phyloP scores from a whole-genome alignment of 2,888 invertebrate species.

The Torymus aiolomorphi region DNA sequence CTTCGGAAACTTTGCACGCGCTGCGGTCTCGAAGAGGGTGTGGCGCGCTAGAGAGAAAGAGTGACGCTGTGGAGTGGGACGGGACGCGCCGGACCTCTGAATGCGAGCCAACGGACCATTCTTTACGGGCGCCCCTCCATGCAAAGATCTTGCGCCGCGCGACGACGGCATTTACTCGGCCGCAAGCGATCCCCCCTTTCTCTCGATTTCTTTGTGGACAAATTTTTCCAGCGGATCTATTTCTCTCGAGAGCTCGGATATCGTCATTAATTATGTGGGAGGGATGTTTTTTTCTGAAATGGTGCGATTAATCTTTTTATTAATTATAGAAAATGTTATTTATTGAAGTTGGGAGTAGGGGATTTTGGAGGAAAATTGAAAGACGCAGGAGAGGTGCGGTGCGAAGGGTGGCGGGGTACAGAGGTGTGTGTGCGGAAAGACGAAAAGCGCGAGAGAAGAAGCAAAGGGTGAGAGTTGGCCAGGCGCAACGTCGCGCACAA shows the following conservation, averaged over 20 bases:
- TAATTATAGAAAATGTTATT: no score
- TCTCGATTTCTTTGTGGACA: constrained; percentile 2
- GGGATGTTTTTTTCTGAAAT: no score
- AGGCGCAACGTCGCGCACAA: constrained; percentile 65
- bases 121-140: constrained; percentile 68
- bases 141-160: constrained; percentile 69
- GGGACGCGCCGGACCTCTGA: constrained; percentile 59
- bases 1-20: constrained; percentile 71
- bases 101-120: constrained; percentile 66
- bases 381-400: constrained; percentile 59
- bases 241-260: background rate
- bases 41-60: constrained; percentile 25
- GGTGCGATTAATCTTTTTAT: no score
- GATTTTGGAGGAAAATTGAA: constrained; percentile 52
- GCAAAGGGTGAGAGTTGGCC: constrained; percentile 31
- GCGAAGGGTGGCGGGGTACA: constrained; percentile 23
- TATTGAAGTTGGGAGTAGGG: constrained; percentile 31
- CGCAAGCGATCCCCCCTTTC: constrained; percentile 1
- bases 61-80: constrained; percentile 12
- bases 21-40: constrained; percentile 65
- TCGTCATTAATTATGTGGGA: background rate
- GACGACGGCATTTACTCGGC: constrained; percentile 67
- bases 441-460: constrained; percentile 62
- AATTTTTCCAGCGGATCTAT: background rate
- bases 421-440: constrained; percentile 56